Percentiles rank a stretch among this genome's conserved stretches.
These are phyloP conservation scores for Periophthalmodon schlosseri DNA, from an alignment of 2,113 vertebrate genomes.

Conservation along the genomic window DNA sequence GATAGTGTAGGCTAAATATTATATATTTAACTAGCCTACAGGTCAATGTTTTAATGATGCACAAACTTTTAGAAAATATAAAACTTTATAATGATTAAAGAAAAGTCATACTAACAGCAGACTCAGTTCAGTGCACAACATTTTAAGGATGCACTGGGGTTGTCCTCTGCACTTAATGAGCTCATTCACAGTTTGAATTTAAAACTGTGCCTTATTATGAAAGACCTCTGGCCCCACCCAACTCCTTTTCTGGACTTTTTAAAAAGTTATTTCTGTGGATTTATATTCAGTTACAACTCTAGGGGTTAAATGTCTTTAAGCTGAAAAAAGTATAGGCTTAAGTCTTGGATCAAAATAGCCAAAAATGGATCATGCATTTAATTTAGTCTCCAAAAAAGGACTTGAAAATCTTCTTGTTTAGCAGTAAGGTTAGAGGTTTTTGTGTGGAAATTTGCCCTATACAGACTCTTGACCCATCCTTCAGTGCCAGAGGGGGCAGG, in stretches of 20 bases:
- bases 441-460: no score
- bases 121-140: constrained; percentile 6
- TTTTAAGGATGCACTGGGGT: constrained; percentile 9
- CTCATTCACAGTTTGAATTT: constrained; percentile 6
- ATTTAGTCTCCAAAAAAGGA: neutral
- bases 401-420: neutral
- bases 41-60: neutral
- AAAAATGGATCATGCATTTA: no score
- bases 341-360: neutral
- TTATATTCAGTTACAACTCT: constrained; percentile 36
- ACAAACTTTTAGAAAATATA: neutral
- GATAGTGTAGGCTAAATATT: no score
- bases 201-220: constrained; percentile 35
- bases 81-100: no score
- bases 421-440: no score
- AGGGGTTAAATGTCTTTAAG: no score
- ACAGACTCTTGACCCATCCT: no score
- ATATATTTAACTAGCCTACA: neutral
- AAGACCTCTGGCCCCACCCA: constrained; percentile 15
- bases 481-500: no score
- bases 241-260: constrained; percentile 47
- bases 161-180: constrained; percentile 17
- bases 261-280: constrained; percentile 40
- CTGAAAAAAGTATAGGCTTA: neutral
- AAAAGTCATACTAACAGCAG: neutral